Percentiles rank a stretch among this genome's conserved stretches.
Evolutionary conservation across 2,888 invertebrate species (phyloP).

Genomic region (Malacosoma neustria): DNA sequence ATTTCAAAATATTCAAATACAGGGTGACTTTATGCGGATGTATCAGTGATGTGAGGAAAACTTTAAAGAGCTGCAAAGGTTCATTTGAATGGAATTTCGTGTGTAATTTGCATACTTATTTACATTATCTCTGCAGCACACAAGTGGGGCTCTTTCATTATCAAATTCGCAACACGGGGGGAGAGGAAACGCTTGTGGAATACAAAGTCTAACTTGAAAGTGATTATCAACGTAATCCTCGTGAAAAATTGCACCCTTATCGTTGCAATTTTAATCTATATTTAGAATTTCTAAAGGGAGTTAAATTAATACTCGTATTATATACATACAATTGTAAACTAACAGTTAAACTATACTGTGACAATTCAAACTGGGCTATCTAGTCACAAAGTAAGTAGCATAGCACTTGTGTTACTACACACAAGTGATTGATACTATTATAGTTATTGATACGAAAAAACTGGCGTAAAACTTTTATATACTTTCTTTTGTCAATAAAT

Average conservation of each 20-base stretch:
- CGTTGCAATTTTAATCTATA: constrained; percentile 39
- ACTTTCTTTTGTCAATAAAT: too few relatives aligned
- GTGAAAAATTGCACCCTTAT: constrained; percentile 53
- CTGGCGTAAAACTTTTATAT: too few relatives aligned
- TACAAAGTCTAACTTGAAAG: constrained; percentile 60
- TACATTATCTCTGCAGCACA: constrained; percentile 73
- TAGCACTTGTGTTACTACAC: too few relatives aligned
- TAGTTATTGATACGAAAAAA: too few relatives aligned
- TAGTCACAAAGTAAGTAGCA: too few relatives aligned
- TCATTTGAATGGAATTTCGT: constrained; percentile 68
- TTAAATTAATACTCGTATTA: too few relatives aligned
- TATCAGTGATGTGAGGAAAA: constrained; percentile 47
- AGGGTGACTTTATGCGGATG: constrained; percentile 22
- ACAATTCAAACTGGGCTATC: too few relatives aligned
- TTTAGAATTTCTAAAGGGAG: too few relatives aligned
- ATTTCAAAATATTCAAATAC: constrained; percentile 48
- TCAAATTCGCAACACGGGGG: constrained; percentile 66
- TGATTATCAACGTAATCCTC: constrained; percentile 58
- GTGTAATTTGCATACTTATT: constrained; percentile 73
- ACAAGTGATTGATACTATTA: too few relatives aligned
- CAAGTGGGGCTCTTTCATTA: constrained; percentile 71
- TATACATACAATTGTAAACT: too few relatives aligned
- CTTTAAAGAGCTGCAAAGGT: constrained; percentile 66
- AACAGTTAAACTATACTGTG: too few relatives aligned
- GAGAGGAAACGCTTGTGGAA: constrained; percentile 41